Evolutionary conservation across 1,140 invertebrate genomes (phyloP), one percentile per base, ranked within the genome.

Genomic region (Rhopalosiphum maidis): DNA sequence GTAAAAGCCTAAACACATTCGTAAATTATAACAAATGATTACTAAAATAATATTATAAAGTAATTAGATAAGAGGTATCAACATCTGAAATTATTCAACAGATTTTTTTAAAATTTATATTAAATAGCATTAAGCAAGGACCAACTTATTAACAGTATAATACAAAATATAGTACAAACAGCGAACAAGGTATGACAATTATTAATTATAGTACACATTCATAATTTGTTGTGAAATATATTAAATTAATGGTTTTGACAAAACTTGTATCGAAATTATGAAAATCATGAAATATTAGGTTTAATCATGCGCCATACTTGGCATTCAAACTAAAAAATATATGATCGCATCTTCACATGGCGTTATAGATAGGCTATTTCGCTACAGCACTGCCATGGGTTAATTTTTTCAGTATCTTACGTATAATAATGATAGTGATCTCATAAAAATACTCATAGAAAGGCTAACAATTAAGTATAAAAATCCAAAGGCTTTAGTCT

Each of bases 361-460:
- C 60, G 60, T 77, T 77, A 77, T 77, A 77, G 60, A n/a, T 77
- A 77, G 60, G 60, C 60, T 77, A 77, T 77, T 77, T 77, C 60
- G 15, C 60, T 77, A 77, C 60, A 77, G 15, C 15, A 77, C 60
- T 77, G 60, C 60, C 15, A 77, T 77, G 60, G 60, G 60, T 77
- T 68, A n/a, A 77, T n/a, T 77, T 18, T 18, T n/a, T 77, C 30
- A 15, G 60, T 35, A 77, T 77, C 30, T n/a, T 77, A 35, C 23
- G 41, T 41, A 41, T 41, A n/a, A 0, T 4, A 77, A 77, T 6
- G 11, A 77, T n/a, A n/a, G 30, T n/a, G 4, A 77, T 77, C 60
- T 21, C 5, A 35, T 77, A 77, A 77, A 77, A 77, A 77, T n/a
- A 77, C 15, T 18, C n/a, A 18, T n/a, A 1, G n/a, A 77, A 18